Conservation (phyloP, 2,113 vertebrate species). For the Apteryx owenii region DNA sequence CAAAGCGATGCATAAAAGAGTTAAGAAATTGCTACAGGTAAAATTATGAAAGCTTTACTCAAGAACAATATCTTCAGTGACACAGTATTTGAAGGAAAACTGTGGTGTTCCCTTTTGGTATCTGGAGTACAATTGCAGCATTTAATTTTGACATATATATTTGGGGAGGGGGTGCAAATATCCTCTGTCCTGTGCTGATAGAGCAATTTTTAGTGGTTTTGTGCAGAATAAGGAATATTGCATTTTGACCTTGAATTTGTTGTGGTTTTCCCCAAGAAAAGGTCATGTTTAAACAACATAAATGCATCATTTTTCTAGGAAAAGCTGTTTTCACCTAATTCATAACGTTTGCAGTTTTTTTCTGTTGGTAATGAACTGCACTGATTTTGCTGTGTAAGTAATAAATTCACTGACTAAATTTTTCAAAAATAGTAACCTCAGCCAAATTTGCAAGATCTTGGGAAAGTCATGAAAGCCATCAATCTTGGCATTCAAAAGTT, state of each 20-base stretch:
- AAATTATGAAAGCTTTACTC: neutral
- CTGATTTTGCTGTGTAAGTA: slow-evolving; percentile 47
- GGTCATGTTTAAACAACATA: neutral
- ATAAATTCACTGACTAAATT: slow-evolving; percentile 52
- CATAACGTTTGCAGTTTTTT: slow-evolving; percentile 46
- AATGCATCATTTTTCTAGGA: slow-evolving; percentile 36
- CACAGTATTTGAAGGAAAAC: neutral
- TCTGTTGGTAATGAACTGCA: slow-evolving; percentile 29
- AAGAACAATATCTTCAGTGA: neutral
- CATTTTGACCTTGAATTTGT: slow-evolving; percentile 41
- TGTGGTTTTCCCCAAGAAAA: slow-evolving; percentile 40
- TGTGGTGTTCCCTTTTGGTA: neutral
- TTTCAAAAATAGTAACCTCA: neutral
- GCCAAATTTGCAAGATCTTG: slow-evolving; percentile 39
- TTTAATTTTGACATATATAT: neutral
- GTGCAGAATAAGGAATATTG: neutral
- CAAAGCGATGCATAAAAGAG: neutral
- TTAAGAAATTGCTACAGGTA: neutral
- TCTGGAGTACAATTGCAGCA: neutral
- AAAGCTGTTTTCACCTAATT: slow-evolving; percentile 62
- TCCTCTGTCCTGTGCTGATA: neutral
- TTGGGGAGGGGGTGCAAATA: neutral
- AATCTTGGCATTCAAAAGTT: slow-evolving; percentile 33
- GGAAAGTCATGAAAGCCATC: slow-evolving; percentile 45
- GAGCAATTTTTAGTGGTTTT: neutral